Evolutionary conservation across 2,888 invertebrate species (phyloP).

Genomic region (Thelaira solivaga): DNA sequence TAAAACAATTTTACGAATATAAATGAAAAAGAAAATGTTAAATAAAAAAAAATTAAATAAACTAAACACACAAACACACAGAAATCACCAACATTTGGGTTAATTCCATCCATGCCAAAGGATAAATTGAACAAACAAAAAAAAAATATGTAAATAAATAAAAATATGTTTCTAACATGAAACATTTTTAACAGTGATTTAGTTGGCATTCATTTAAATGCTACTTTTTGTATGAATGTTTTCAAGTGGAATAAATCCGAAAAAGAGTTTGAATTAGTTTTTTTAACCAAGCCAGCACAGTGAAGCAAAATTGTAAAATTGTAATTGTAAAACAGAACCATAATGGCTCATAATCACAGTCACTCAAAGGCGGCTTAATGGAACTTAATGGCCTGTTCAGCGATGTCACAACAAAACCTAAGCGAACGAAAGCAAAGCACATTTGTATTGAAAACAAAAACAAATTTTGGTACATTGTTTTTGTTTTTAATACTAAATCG

Average conservation of each 20-base stretch:
- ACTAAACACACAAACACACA: slow-evolving; percentile 37
- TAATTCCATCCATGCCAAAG: slow-evolving; percentile 17
- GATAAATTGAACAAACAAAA: slow-evolving; percentile 32
- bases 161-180: too few species aligned
- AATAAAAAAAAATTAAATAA: not conserved
- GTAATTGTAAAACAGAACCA: slow-evolving; percentile 3
- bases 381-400: too few species aligned
- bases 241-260: not conserved
- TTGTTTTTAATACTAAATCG: too few species aligned
- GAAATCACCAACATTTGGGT: slow-evolving; percentile 45
- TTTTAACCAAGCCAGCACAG: too few species aligned
- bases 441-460: too few species aligned
- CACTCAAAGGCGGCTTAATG: too few species aligned
- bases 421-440: too few species aligned
- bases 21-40: not conserved
- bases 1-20: slow-evolving; percentile 26
- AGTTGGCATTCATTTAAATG: slow-evolving; percentile 7
- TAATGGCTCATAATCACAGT: too few species aligned
- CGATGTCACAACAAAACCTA: too few species aligned
- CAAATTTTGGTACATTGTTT: too few species aligned
- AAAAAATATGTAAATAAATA: too few species aligned
- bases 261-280: not conserved
- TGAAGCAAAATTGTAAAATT: too few species aligned
- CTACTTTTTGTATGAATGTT: not conserved
- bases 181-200: not conserved